These are phyloP conservation scores for Ramphastos sulfuratus DNA, from an alignment of 2,113 vertebrate genomes.

Conservation along the genomic window DNA sequence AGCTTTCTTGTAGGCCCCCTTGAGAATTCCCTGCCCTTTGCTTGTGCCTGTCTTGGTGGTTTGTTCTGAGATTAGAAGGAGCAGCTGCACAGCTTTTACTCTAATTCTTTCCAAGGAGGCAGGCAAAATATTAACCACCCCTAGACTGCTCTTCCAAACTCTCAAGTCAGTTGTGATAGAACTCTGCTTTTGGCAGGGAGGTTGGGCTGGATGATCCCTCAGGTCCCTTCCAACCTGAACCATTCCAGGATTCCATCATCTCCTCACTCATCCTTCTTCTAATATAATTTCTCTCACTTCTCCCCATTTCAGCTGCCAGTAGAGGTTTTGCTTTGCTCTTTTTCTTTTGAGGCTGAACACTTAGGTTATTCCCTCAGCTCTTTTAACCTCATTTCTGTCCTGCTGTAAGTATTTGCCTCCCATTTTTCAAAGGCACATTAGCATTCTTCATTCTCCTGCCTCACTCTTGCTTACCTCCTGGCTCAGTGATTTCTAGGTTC, in stretches of 20 bases:
- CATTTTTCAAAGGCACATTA: neutral
- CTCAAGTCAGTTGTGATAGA: neutral
- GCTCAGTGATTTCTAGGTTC: neutral
- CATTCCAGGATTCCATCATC: too few species aligned
- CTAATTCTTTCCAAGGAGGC: neutral
- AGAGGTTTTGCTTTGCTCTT: neutral
- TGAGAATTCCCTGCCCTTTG: slow-evolving; percentile 38
- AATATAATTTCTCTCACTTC: neutral
- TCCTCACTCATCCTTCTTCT: too few species aligned
- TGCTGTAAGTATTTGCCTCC: neutral
- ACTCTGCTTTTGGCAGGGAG: neutral
- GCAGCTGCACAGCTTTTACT: slow-evolving; percentile 33
- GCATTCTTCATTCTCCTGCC: neutral
- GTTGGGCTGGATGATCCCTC: too few species aligned
- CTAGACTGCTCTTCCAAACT: neutral
- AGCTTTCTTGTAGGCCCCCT: too few species aligned
- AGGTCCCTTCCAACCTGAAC: too few species aligned
- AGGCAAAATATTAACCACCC: slow-evolving; percentile 41
- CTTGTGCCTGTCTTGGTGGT: slow-evolving; percentile 35
- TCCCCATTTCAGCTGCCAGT: neutral
- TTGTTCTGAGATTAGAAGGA: slow-evolving; percentile 44
- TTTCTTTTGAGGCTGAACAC: neutral
- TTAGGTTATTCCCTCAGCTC: neutral
- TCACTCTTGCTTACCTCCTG: neutral
- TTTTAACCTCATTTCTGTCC: neutral